phyloP scores from a whole-genome alignment of 2,888 invertebrate species.

The Rhingia rostrata region DNA sequence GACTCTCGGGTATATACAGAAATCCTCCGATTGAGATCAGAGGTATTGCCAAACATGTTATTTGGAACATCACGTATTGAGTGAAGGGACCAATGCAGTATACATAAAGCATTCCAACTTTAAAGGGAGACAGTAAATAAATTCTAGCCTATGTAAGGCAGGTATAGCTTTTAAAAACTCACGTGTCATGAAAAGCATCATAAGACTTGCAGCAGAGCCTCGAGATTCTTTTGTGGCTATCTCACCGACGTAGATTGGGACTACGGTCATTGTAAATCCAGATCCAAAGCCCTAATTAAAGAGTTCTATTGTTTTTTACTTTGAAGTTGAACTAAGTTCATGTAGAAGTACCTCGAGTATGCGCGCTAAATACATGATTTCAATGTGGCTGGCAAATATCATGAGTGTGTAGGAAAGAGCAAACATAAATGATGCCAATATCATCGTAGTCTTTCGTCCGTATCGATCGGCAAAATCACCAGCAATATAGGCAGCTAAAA shows the following conservation, averaged over 20 bases:
- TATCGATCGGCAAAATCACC: constrained; percentile 87
- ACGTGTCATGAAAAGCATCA: constrained; percentile 86
- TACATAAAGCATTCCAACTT: constrained; percentile 87
- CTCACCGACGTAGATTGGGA: constrained; percentile 94
- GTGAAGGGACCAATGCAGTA: constrained; percentile 89
- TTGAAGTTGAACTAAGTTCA: no score
- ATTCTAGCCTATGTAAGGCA: background rate
- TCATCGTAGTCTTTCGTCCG: constrained; percentile 88
- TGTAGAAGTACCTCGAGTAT: constrained; percentile 77
- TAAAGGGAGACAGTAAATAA: constrained; percentile 52
- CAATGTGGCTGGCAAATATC: constrained; percentile 85
- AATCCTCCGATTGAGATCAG: constrained; percentile 85
- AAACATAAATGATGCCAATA: constrained; percentile 87
- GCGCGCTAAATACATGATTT: constrained; percentile 84
- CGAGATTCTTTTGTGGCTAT: constrained; percentile 91
- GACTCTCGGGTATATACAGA: constrained; percentile 92
- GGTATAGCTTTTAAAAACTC: background rate
- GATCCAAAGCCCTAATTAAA: constrained; percentile 85
- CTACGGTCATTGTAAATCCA: constrained; percentile 88
- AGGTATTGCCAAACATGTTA: constrained; percentile 86
- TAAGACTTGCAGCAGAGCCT: constrained; percentile 91
- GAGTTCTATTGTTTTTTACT: background rate
- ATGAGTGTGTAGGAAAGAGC: constrained; percentile 88
- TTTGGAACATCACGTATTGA: constrained; percentile 86
- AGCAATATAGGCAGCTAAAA: constrained; percentile 87